Conservation (phyloP, 2,797 vertebrate species). For the Otus scops region DNA sequence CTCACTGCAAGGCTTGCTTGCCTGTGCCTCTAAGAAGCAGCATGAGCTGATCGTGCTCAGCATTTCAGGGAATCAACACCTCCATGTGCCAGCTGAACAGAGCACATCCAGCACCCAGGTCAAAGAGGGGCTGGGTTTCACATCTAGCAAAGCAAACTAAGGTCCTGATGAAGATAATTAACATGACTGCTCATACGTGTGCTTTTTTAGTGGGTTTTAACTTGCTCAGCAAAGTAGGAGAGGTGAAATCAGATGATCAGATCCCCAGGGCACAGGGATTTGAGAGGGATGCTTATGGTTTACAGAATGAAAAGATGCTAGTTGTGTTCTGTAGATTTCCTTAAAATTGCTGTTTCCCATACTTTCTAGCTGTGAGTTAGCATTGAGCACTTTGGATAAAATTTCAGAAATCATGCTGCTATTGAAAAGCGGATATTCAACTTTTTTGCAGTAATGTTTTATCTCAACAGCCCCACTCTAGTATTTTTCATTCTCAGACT, state of each 20-base stretch:
- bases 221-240: background rate
- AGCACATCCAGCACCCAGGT: background rate
- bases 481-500: background rate
- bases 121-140: background rate
- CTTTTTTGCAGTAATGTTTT: background rate
- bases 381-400: background rate
- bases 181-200: accelerated
- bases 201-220: background rate
- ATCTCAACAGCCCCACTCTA: background rate
- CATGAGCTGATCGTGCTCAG: background rate
- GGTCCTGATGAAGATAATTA: background rate
- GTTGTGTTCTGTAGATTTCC: background rate
- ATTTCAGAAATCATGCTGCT: background rate
- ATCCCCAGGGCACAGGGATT: background rate
- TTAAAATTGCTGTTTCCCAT: background rate
- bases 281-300: background rate
- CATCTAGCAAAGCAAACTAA: background rate
- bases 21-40: background rate
- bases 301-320: background rate
- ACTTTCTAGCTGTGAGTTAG: background rate
- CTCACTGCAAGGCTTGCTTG: background rate
- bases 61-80: background rate
- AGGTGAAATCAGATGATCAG: background rate
- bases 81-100: background rate
- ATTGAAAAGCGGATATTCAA: background rate